Conservation (phyloP, 2,797 vertebrate genomes). For the Hypotaenidia philippensis region DNA sequence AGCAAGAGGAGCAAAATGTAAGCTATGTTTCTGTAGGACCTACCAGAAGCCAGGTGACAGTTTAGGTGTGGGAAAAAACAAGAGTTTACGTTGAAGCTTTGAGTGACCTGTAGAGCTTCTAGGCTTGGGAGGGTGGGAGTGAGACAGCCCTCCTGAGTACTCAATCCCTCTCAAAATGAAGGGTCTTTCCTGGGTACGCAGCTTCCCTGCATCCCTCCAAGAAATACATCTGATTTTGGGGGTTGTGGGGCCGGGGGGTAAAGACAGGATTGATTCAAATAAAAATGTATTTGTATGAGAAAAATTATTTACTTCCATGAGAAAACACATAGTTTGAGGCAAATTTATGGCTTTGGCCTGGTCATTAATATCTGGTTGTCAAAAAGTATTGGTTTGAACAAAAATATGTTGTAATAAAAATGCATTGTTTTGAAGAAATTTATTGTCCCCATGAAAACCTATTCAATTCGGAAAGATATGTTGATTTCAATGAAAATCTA, state of each 20-base stretch:
- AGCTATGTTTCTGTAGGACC: background rate
- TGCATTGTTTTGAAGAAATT: conserved; percentile 88
- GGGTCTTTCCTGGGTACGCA: conserved; percentile 60
- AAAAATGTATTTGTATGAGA: conserved; percentile 87
- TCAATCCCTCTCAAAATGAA: conserved; percentile 62
- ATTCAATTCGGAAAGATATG: conserved; percentile 83
- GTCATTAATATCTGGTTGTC: conserved; percentile 88
- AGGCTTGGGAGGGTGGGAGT: background rate
- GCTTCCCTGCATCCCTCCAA: conserved; percentile 59
- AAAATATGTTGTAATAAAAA: conserved; percentile 89
- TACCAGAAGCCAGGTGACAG: background rate
- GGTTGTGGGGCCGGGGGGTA: background rate
- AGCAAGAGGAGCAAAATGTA: background rate
- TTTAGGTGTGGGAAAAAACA: background rate
- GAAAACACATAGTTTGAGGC: conserved; percentile 85
- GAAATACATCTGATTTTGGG: conserved; percentile 77
- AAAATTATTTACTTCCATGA: conserved; percentile 86
- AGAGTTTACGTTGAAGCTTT: background rate
- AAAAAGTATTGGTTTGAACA: conserved; percentile 89
- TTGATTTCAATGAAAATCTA: conserved; percentile 86
- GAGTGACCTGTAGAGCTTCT: conserved; percentile 12
- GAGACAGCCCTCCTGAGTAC: background rate
- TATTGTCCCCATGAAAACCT: conserved; percentile 86
- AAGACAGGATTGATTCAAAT: conserved; percentile 83
- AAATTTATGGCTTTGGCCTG: conserved; percentile 85